Percentiles rank a stretch among this genome's conserved stretches.
Conservation (phyloP, 2,888 invertebrate genomes). For the Cerastis leucographa region DNA sequence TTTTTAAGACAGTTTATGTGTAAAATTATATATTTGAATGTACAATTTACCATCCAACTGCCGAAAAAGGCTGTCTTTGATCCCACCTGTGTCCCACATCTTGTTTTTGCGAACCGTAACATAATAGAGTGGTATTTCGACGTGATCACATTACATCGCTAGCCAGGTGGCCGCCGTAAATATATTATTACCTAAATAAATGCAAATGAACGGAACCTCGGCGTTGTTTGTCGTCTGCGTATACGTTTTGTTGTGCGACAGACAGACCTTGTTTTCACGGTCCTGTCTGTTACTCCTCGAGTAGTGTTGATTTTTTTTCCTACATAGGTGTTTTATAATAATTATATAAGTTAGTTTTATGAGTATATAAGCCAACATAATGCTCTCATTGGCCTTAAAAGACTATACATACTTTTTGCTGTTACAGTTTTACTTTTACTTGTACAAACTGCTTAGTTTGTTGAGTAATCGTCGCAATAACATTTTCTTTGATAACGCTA, state of each 20-base stretch:
- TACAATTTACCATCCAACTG: slow-evolving; percentile 15
- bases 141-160: slow-evolving; percentile 81
- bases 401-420: slow-evolving; percentile 12
- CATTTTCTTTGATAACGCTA: not conserved
- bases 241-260: slow-evolving; percentile 68
- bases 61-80: slow-evolving; percentile 22
- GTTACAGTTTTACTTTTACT: slow-evolving; percentile 8
- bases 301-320: slow-evolving; percentile 23
- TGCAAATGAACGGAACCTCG: slow-evolving; percentile 74
- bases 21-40: slow-evolving; percentile 6
- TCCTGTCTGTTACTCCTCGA: slow-evolving; percentile 46
- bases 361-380: not conserved
- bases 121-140: slow-evolving; percentile 77
- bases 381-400: not conserved
- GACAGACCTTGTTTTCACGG: slow-evolving; percentile 75
- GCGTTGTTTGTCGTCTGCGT: slow-evolving; percentile 70
- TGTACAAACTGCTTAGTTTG: slow-evolving; percentile 1
- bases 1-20: not conserved
- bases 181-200: slow-evolving; percentile 71
- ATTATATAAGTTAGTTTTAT: not conserved
- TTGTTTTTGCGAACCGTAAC: slow-evolving; percentile 69
- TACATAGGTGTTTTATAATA: not conserved
- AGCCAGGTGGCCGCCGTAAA: slow-evolving; percentile 80
- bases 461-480: slow-evolving; percentile 22
- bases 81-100: slow-evolving; percentile 67